These are phyloP conservation scores for Anarrhichthys ocellatus DNA, from an alignment of 2,113 vertebrate genomes.

Conservation along the genomic window DNA sequence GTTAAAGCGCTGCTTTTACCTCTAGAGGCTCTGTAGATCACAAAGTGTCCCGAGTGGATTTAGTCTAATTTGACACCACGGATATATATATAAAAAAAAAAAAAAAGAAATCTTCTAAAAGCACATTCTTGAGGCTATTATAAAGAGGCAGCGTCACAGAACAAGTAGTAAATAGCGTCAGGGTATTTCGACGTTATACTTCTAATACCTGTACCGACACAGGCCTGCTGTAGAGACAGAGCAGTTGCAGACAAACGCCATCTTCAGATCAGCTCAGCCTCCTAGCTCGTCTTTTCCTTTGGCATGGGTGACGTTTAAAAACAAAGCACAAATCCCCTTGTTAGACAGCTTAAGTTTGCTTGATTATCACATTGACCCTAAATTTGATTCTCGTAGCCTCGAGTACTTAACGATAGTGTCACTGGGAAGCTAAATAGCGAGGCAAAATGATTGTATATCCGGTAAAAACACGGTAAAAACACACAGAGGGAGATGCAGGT, in stretches of 20 bases:
- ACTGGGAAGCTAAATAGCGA: slow-evolving; percentile 50
- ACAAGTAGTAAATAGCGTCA: slow-evolving; percentile 64
- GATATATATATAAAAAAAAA: slow-evolving; percentile 13
- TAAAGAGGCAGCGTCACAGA: slow-evolving; percentile 74
- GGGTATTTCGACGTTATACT: slow-evolving; percentile 37
- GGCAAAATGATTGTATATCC: slow-evolving; percentile 38
- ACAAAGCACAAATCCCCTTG: slow-evolving; percentile 51
- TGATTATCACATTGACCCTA: slow-evolving; percentile 66
- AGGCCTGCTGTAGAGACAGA: slow-evolving; percentile 62
- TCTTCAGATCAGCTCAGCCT: slow-evolving; percentile 31
- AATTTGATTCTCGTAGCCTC: slow-evolving; percentile 41
- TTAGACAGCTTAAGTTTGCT: slow-evolving; percentile 64
- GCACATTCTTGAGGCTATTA: slow-evolving; percentile 64
- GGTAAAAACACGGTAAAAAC: slow-evolving; percentile 10
- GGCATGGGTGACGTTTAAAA: slow-evolving; percentile 69
- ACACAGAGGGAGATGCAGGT: slow-evolving; percentile 10
- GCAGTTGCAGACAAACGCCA: not conserved
- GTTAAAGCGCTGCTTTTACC: slow-evolving; percentile 24
- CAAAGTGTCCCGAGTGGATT: slow-evolving; percentile 47
- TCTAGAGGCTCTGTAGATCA: slow-evolving; percentile 53
- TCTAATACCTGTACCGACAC: slow-evolving; percentile 48
- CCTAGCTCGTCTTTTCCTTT: slow-evolving; percentile 68
- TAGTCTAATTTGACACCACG: slow-evolving; percentile 38
- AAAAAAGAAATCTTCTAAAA: slow-evolving; percentile 35
- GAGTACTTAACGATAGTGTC: slow-evolving; percentile 44